Evolutionary conservation across 2,888 invertebrate genomes (phyloP), one percentile per base, ranked within the genome.

Genomic region (Antheraea yamamai): DNA sequence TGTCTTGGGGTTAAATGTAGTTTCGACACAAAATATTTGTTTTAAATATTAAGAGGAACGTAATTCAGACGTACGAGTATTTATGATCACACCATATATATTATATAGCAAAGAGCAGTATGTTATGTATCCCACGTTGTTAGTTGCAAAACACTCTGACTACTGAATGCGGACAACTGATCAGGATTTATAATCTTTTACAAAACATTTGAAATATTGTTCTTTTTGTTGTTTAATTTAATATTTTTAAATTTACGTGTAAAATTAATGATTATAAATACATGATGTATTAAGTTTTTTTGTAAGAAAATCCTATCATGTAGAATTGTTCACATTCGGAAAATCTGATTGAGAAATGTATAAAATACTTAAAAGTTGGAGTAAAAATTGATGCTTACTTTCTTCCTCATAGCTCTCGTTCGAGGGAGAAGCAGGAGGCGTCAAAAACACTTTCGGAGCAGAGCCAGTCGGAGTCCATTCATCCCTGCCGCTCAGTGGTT

Each of bases 391-490:
- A 64, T 20, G 72, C 92, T 91, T 88, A 93, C 94, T 84, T 82
- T 92, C 90, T n/a, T 91, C 90, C 12, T 87, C 89, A 78, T 82
- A 85, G 74, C 80, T 84, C 7, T 75, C 81, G 39, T 81, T 85
- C 0, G 90, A 88, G 0, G 92, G 90, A 0, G 92, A 85, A 74
- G 96, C 96, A 0, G 97, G 97, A 1, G 97, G 97, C 0, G 93
- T 90, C 0, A 97, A 96, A 85, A 97, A 97, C 39, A 97, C 97
- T 73, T 98, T 97, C 7, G 98, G 97, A 2, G 97, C 97, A 2
- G 97, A 97, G 70, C 96, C 96, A 1, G 97, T 96, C 61, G 97
- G 97, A 0, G 97, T 97, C 85, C 97, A 96, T 75, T 96, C 96
- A 74, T 96, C 92, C 2, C 95, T 95, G 23, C 95, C 96, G 73